Evolutionary conservation across 1,140 invertebrate species (phyloP).

Genomic region (Pomacea maculata): DNA sequence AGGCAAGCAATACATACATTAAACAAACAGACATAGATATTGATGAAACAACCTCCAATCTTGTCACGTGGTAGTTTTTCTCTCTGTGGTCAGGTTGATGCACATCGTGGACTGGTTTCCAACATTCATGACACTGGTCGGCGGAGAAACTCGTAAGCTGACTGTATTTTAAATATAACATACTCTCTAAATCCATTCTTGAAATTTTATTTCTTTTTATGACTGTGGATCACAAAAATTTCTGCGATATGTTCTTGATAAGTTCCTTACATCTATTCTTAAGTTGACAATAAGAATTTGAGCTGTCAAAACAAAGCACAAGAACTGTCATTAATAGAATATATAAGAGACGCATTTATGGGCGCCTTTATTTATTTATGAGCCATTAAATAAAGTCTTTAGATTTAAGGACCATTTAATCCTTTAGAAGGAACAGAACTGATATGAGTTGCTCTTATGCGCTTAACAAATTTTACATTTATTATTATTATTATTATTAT

Average conservation of each 20-base stretch:
- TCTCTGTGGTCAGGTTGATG: constrained; percentile 37
- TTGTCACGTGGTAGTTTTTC: too few relatives aligned
- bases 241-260: too few relatives aligned
- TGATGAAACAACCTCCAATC: too few relatives aligned
- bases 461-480: background rate
- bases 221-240: background rate
- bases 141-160: background rate
- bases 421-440: background rate
- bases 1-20: too few relatives aligned
- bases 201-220: too few relatives aligned
- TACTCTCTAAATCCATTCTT: background rate
- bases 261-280: too few relatives aligned
- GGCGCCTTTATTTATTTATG: too few relatives aligned
- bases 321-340: background rate
- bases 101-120: constrained; percentile 50
- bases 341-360: too few relatives aligned
- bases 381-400: background rate
- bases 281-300: background rate
- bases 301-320: background rate
- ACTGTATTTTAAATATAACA: background rate
- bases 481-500: background rate
- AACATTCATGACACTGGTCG: constrained; percentile 26
- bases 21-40: too few relatives aligned
- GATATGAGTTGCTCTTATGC: background rate
- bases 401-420: background rate